These are phyloP conservation scores for Noctuana brunneofusca DNA, from an alignment of 2,888 invertebrate genomes.

Conservation along the genomic window DNA sequence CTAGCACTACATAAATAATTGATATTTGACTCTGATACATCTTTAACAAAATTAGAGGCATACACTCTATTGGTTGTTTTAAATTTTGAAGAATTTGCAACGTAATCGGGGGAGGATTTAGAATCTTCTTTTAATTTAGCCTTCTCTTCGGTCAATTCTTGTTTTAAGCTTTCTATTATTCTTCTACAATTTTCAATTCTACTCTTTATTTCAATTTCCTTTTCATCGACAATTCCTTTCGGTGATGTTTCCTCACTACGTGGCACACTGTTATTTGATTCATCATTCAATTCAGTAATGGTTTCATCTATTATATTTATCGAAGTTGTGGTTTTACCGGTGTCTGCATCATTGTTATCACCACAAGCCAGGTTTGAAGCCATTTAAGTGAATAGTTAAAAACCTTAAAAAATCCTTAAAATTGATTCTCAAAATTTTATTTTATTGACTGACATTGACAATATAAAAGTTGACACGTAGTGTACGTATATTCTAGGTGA, in stretches of 20 bases:
- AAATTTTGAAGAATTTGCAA: not conserved
- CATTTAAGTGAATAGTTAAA: constrained; percentile 44
- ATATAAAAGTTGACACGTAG: too few relatives aligned
- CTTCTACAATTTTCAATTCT: constrained; percentile 68
- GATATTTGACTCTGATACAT: constrained; percentile 1
- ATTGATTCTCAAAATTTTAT: too few relatives aligned
- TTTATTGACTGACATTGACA: too few relatives aligned
- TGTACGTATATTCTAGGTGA: too few relatives aligned
- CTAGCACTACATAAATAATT: too few relatives aligned
- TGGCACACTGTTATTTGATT: constrained; percentile 24
- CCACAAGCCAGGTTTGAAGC: constrained; percentile 55
- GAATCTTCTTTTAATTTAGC: constrained; percentile 58
- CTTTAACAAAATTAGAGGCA: not conserved
- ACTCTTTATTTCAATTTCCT: constrained; percentile 64
- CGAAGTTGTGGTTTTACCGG: constrained; percentile 20
- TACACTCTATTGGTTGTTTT: not conserved
- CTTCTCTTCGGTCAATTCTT: constrained; percentile 68
- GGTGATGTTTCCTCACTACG: constrained; percentile 46
- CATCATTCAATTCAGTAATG: constrained; percentile 15
- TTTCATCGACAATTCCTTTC: constrained; percentile 47
- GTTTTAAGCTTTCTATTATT: constrained; percentile 68
- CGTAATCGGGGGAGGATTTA: constrained; percentile 37
- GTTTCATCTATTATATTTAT: not conserved
- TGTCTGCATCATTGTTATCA: constrained; percentile 47
- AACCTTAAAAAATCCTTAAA: not conserved